These are phyloP conservation scores for Spheniscus humboldti DNA, from an alignment of 2,797 vertebrate species.

Conservation along the genomic window DNA sequence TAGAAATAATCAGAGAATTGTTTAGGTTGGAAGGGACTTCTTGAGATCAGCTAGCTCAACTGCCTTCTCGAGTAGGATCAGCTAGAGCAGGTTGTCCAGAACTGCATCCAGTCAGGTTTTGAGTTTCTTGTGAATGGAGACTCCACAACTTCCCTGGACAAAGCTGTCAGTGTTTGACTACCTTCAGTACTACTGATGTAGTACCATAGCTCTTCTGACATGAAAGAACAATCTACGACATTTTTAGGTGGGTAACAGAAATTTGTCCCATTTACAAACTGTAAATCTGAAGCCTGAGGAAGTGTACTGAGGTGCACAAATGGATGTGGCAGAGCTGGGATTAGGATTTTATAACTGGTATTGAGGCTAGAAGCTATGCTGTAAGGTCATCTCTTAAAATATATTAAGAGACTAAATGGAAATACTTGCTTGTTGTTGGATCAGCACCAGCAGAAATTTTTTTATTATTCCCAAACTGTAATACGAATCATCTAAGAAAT, in stretches of 20 bases:
- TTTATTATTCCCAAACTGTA: neutral
- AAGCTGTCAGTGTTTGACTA: neutral
- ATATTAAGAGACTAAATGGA: neutral
- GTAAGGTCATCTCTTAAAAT: neutral
- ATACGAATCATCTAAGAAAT: neutral
- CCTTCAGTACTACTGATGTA: neutral
- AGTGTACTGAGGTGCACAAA: neutral
- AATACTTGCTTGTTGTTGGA: neutral
- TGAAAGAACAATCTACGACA: rapidly evolving
- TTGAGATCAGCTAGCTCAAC: neutral
- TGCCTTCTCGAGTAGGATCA: neutral
- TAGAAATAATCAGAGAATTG: neutral
- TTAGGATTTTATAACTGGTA: neutral
- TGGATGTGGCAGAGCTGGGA: neutral
- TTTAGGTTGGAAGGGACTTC: neutral
- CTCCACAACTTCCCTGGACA: neutral
- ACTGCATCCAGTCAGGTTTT: neutral
- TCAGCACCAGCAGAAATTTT: neutral
- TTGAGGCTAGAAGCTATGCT: neutral
- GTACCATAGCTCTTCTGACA: neutral
- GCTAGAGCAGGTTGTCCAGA: neutral
- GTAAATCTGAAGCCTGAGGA: neutral
- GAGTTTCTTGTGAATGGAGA: neutral
- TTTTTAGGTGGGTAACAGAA: neutral
- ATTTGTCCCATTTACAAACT: neutral